A percentile compares a stretch with the other conserved stretches of the same genome.
phyloP scores from a whole-genome alignment of 1,140 invertebrate genomes.

The Drosophila arawakana region DNA sequence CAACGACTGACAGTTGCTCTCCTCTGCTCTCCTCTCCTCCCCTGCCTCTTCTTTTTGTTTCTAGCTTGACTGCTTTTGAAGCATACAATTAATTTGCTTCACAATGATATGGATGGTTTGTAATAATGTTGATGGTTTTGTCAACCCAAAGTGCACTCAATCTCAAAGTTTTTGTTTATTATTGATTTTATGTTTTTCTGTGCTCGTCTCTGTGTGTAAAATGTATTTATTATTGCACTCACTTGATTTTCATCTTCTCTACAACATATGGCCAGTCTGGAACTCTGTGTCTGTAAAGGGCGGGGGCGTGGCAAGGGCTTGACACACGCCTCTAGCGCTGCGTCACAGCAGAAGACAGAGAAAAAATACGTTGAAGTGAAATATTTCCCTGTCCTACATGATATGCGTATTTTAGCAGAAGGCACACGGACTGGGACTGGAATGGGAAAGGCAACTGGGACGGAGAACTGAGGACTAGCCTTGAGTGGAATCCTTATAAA shows the following conservation, averaged over 20 bases:
- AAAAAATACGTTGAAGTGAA: conserved; percentile 2
- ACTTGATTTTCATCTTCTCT: conserved; percentile 66
- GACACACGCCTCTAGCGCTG: conserved; percentile 49
- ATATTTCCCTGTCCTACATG: conserved; percentile 14
- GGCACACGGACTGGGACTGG: conserved; percentile 19
- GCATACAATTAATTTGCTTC: conserved; percentile 73
- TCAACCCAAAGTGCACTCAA: conserved; percentile 17
- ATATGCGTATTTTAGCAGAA: conserved; percentile 39
- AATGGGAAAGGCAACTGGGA: not conserved
- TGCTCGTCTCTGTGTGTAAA: conserved; percentile 31
- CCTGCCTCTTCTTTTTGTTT: not conserved
- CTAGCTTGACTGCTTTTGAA: conserved; percentile 1
- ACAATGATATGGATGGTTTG: conserved; percentile 55
- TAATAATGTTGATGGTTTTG: conserved; percentile 54
- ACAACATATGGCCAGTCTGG: conserved; percentile 37
- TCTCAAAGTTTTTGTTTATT: conserved; percentile 51
- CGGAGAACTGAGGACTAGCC: conserved; percentile 49
- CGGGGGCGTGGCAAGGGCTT: conserved; percentile 32
- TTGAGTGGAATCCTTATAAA: conserved; percentile 79
- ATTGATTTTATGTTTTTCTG: conserved; percentile 64
- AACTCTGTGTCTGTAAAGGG: conserved; percentile 2
- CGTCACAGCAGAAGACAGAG: conserved; percentile 17
- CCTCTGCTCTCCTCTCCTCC: not conserved
- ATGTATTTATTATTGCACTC: conserved; percentile 69
- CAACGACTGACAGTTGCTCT: not conserved